Evolutionary conservation across 2,888 invertebrate genomes (phyloP), one percentile per base, ranked within the genome.

Genomic region (Drosophila incognita): DNA sequence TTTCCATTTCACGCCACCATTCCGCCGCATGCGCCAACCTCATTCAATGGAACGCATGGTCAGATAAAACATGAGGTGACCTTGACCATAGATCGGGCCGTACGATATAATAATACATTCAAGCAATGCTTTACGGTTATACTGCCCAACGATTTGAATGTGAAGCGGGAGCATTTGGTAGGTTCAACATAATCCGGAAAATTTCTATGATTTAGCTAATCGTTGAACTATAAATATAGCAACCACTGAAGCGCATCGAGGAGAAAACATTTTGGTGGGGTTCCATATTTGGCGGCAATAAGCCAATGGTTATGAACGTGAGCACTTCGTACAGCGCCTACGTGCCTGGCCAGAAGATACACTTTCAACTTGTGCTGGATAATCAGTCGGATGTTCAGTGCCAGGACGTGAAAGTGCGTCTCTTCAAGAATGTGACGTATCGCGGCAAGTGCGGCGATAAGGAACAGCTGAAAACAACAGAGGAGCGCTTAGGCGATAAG

Each of bases 71-170:
- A 98, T 90, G 96, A 95, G 18, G 95, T 97, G 11, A 96, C 96
- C 90, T 95, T 96, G 15, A 95, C 95, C 1, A 94, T 98, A 31
- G 97, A 98, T 92, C 94, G 97, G 13, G 97, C 97, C 4, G 97
- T 97, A 96, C 97, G 97, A 82, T 96, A 96, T 92, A 97, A 98
- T 92, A 96, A 97, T 83, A 96, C 96, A 72, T 95, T 95, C n/a
- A 96, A 97, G 92, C 94, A 95, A 90, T 95, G 96, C 6, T 97
- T 97, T 87, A 96, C 96, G 38, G 96, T 98, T 13, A 94, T 97
- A 64, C 95, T 96, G 70, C 95, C 96, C 13, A 94, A 96, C 82
- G 97, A 98, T 93, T 94, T 98, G 72, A 98, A 98, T 93, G 93
- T 94, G 66, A 95, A 96, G 91, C 94, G 95, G 11, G 94, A 95